Evolutionary conservation across 2,113 vertebrate species (phyloP).

Genomic region (Urocynchramus pylzowi): DNA sequence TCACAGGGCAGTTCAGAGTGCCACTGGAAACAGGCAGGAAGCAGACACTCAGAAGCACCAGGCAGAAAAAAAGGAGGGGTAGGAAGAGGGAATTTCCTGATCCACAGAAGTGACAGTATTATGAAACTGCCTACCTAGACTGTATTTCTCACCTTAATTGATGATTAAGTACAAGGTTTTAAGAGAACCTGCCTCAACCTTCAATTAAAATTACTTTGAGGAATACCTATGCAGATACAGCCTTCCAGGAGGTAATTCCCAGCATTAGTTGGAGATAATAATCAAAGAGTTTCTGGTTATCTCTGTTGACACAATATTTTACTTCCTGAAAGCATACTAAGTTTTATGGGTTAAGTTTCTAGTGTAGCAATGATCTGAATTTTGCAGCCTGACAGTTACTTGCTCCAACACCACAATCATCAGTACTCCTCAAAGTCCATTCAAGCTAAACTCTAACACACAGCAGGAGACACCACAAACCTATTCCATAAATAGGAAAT

Average conservation of each 20-base stretch:
- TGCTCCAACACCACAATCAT: not conserved
- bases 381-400: not conserved
- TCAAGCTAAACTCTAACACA: not conserved
- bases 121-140: not conserved
- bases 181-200: not conserved
- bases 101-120: not conserved
- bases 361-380: not conserved
- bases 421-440: not conserved
- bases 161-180: not conserved
- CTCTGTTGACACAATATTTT: not conserved
- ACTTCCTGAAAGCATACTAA: not conserved
- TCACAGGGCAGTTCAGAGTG: not conserved
- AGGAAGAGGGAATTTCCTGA: not conserved
- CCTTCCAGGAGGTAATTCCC: not conserved
- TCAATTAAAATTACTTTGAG: not conserved
- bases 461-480: not conserved
- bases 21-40: not conserved
- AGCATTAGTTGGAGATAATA: not conserved
- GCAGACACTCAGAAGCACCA: not conserved
- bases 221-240: not conserved
- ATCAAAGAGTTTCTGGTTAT: not conserved
- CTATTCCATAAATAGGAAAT: not conserved
- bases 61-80: not conserved
- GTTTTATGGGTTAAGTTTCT: not conserved
- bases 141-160: not conserved